Percentiles rank a stretch among this genome's conserved stretches.
phyloP scores from a whole-genome alignment of 2,888 invertebrate species.

The Frankliniella intonsa region DNA sequence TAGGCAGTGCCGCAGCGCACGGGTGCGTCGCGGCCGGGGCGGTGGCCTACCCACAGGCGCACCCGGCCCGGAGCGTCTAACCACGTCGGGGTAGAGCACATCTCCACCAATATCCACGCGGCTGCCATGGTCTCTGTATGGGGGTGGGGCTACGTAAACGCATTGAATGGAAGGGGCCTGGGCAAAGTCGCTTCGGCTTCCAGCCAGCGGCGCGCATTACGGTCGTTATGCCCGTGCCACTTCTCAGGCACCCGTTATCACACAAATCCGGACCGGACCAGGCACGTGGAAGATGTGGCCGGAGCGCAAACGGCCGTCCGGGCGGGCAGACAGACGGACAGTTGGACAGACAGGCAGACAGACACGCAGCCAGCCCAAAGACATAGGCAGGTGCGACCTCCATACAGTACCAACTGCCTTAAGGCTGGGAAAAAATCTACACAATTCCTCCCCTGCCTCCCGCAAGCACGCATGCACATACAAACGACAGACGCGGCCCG shows the following conservation, averaged over 20 bases:
- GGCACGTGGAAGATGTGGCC: background rate
- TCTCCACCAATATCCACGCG: no score
- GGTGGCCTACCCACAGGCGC: no score
- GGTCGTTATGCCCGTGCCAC: background rate
- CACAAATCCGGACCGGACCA: background rate
- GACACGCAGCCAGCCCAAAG: background rate
- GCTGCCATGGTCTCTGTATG: no score
- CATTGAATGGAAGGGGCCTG: no score
- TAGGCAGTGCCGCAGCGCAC: no score
- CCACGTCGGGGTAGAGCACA: no score
- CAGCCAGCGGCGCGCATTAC: background rate
- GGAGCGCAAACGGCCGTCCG: background rate
- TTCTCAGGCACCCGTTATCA: background rate
- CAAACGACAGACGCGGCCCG: background rate
- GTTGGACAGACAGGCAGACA: background rate
- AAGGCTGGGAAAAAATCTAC: no score
- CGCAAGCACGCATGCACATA: background rate
- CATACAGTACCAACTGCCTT: background rate
- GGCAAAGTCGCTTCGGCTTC: background rate
- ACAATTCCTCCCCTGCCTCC: no score
- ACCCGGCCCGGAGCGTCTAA: no score
- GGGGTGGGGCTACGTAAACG: no score
- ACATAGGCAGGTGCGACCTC: background rate
- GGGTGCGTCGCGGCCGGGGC: no score
- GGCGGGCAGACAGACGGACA: background rate